These are phyloP conservation scores for Ruditapes philippinarum DNA, from an alignment of 1,140 invertebrate genomes.

Conservation along the genomic window DNA sequence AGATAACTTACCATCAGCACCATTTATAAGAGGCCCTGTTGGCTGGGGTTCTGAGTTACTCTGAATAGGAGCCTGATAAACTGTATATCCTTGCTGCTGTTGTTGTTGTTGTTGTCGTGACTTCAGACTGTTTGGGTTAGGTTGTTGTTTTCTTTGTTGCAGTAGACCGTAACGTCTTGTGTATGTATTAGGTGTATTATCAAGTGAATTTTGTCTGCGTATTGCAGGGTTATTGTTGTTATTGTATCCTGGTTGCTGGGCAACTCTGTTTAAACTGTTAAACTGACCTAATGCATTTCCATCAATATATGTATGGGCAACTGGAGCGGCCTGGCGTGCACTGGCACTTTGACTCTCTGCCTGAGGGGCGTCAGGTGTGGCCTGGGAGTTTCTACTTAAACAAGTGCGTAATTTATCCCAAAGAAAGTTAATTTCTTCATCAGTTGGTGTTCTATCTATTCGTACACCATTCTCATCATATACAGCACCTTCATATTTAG, in stretches of 20 bases:
- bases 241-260: conserved; percentile 35
- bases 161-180: conserved; percentile 75
- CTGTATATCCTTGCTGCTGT: conserved; percentile 49
- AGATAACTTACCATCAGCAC: conserved; percentile 40
- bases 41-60: conserved; percentile 59
- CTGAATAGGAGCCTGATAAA: conserved; percentile 59
- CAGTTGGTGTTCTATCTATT: conserved; percentile 85
- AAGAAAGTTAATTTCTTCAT: conserved; percentile 85
- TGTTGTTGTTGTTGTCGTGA: conserved; percentile 33
- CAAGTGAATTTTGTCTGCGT: conserved; percentile 39
- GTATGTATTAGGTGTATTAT: conserved; percentile 67
- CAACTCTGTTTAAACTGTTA: conserved; percentile 50
- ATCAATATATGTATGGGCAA: conserved; percentile 82
- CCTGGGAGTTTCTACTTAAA: conserved; percentile 73
- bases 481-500: conserved; percentile 67
- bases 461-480: conserved; percentile 81
- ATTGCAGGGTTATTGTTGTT: neutral
- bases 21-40: neutral
- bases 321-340: conserved; percentile 70
- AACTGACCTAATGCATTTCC: conserved; percentile 77
- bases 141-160: conserved; percentile 75
- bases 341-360: conserved; percentile 20
- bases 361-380: conserved; percentile 33
- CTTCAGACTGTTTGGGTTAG: conserved; percentile 68
- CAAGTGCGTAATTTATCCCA: conserved; percentile 85